These are phyloP conservation scores for Oscheius sp. DNA, from an alignment of 2,888 invertebrate species.

Conservation along the genomic window DNA sequence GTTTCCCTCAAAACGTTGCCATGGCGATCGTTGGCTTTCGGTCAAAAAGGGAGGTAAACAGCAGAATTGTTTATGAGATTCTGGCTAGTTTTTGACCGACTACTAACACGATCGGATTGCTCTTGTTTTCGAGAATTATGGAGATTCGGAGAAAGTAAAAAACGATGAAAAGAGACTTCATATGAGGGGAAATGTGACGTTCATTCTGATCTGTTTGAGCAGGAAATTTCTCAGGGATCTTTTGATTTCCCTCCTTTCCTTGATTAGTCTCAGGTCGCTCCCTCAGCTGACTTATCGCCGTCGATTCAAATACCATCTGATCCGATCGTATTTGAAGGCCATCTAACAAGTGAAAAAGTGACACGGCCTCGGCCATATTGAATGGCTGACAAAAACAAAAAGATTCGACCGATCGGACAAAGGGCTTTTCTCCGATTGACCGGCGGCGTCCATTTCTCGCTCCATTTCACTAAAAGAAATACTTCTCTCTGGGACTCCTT, in stretches of 20 bases:
- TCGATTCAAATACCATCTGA: conserved; percentile 14
- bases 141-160: no score
- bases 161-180: no score
- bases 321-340: conserved; percentile 12
- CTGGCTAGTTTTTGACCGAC: no score
- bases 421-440: not conserved
- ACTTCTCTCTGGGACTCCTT: not conserved
- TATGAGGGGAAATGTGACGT: no score
- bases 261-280: not conserved
- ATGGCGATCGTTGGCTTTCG: not conserved
- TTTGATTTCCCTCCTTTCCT: not conserved
- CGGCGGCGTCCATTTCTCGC: not conserved
- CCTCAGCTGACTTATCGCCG: conserved; percentile 1
- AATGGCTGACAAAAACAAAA: not conserved
- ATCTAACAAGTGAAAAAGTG: not conserved
- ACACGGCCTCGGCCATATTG: not conserved
- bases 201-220: no score
- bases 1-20: not conserved
- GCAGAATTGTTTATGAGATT: not conserved
- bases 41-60: not conserved
- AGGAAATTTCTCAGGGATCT: not conserved
- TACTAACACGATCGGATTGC: no score
- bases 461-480: not conserved
- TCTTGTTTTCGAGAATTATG: no score
- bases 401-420: not conserved